These are phyloP conservation scores for Saturnia japonica DNA, from an alignment of 2,888 invertebrate genomes.

Conservation along the genomic window DNA sequence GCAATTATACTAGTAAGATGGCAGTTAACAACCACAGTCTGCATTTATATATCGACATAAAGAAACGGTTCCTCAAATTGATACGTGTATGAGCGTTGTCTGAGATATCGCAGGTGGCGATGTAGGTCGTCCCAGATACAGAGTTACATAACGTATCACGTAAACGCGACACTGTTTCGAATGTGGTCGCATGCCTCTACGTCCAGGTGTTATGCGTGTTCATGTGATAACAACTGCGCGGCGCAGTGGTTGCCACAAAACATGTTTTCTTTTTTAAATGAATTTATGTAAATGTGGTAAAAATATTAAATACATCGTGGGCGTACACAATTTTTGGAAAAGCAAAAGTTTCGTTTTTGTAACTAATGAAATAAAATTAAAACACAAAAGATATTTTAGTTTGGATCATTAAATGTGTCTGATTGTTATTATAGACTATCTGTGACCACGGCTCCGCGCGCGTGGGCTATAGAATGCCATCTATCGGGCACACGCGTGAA, in stretches of 20 bases:
- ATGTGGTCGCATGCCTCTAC: constrained; percentile 14
- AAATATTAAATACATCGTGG: too few species aligned
- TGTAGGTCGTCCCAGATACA: constrained; percentile 36
- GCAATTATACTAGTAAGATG: background rate
- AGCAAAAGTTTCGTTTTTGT: too few species aligned
- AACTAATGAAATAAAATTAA: too few species aligned
- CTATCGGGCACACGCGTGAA: too few species aligned
- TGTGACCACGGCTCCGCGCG: too few species aligned
- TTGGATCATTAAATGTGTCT: too few species aligned
- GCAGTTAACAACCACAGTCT: background rate
- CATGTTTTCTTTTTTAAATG: background rate
- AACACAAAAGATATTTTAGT: too few species aligned
- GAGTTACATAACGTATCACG: constrained; percentile 32
- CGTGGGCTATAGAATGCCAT: too few species aligned
- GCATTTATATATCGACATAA: constrained; percentile 4
- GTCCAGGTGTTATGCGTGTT: constrained; percentile 7
- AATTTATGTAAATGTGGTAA: too few species aligned
- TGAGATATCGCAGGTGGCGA: constrained; percentile 36
- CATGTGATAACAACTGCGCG: background rate
- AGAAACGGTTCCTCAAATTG: constrained; percentile 11
- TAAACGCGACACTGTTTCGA: constrained; percentile 31
- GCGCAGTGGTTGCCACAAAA: background rate
- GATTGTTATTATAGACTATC: too few species aligned
- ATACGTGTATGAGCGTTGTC: constrained; percentile 10
- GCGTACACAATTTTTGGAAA: too few species aligned